Conservation (phyloP, 2,113 vertebrate genomes). For the Brachirus orientalis region DNA sequence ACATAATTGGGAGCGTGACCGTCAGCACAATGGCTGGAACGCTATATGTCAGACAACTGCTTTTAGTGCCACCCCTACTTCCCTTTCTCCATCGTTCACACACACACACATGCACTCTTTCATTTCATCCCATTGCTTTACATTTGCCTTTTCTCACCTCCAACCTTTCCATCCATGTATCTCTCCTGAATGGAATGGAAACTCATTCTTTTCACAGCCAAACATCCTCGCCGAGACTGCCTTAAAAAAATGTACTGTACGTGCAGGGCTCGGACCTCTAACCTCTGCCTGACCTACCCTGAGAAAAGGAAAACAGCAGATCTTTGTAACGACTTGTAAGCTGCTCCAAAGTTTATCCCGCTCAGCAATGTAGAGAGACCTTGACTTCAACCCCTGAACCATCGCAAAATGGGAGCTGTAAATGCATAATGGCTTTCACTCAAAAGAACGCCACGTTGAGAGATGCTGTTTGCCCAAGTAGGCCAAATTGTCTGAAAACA, state of each 20-base stretch:
- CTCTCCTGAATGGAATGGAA: constrained; percentile 56
- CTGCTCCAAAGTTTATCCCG: constrained; percentile 57
- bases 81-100: constrained; percentile 31
- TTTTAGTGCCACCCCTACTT: constrained; percentile 60
- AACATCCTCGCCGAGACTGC: constrained; percentile 10
- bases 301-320: constrained; percentile 37
- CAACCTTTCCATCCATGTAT: constrained; percentile 44
- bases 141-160: constrained; percentile 63
- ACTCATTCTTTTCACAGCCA: constrained; percentile 52
- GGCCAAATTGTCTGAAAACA: constrained; percentile 62
- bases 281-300: constrained; percentile 22
- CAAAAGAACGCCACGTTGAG: constrained; percentile 35
- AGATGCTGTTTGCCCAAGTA: constrained; percentile 49
- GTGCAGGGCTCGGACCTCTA: constrained; percentile 12
- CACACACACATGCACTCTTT: constrained; percentile 22
- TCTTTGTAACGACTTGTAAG: constrained; percentile 62
- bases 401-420: constrained; percentile 36
- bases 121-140: constrained; percentile 55
- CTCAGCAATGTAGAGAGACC: constrained; percentile 44
- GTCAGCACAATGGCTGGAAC: constrained; percentile 28
- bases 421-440: constrained; percentile 57
- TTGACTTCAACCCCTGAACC: constrained; percentile 57
- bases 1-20: constrained; percentile 80
- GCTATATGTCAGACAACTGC: constrained; percentile 64
- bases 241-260: constrained; percentile 31